These are phyloP conservation scores for Florisuga fusca DNA, from an alignment of 2,797 vertebrate species.

Conservation along the genomic window DNA sequence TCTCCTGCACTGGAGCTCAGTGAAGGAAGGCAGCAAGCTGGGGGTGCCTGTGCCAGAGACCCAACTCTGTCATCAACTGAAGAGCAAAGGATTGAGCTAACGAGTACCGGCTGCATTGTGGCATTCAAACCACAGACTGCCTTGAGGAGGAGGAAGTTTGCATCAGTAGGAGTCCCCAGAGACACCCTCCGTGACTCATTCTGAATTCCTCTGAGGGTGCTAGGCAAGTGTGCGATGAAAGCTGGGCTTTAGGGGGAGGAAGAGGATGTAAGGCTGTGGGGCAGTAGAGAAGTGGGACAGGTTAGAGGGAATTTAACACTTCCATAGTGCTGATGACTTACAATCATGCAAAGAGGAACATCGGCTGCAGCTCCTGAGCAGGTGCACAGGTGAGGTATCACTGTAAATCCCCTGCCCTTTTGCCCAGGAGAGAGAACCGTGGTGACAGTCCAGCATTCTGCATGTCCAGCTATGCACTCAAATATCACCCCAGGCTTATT, in stretches of 20 bases:
- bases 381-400: background rate
- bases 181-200: conserved; percentile 31
- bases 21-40: background rate
- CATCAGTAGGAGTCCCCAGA: conserved; percentile 71
- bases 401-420: conserved; percentile 7
- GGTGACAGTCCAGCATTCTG: background rate
- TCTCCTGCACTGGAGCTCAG: background rate
- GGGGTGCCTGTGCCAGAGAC: background rate
- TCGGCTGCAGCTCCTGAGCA: background rate
- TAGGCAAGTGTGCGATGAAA: conserved; percentile 62
- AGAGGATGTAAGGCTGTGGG: background rate
- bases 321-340: background rate
- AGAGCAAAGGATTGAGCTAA: background rate
- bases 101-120: background rate
- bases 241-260: conserved; percentile 4
- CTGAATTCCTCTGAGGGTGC: conserved; percentile 64
- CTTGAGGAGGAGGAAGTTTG: conserved; percentile 71
- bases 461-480: background rate
- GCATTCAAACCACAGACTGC: conserved; percentile 57
- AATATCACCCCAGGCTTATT: background rate
- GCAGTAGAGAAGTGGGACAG: background rate
- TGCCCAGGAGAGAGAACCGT: background rate
- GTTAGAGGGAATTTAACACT: background rate
- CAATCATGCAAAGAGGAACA: background rate
- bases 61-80: background rate